phyloP scores from a whole-genome alignment of 2,888 invertebrate species.

The Lasiommata megera region DNA sequence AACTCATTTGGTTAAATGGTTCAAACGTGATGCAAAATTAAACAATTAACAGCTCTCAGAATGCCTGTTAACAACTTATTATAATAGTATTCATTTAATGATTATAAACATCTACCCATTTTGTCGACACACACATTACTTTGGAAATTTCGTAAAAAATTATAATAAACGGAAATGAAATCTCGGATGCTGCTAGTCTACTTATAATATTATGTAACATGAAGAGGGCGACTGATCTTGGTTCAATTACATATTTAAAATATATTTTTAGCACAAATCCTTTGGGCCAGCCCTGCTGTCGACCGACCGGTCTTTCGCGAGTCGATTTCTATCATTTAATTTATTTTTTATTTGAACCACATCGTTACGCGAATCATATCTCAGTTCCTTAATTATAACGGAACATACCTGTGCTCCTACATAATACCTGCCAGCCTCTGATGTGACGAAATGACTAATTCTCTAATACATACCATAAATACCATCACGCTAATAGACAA shows the following conservation, averaged over 20 bases:
- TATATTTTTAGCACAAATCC: not conserved
- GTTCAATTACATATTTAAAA: too few relatives aligned
- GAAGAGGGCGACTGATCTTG: too few relatives aligned
- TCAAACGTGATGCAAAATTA: constrained; percentile 18
- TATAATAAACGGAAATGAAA: too few relatives aligned
- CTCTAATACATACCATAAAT: too few relatives aligned
- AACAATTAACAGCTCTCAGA: constrained; percentile 18
- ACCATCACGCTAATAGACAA: not conserved
- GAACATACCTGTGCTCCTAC: constrained; percentile 3
- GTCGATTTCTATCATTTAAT: constrained; percentile 36
- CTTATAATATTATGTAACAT: too few relatives aligned
- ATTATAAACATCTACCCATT: too few relatives aligned
- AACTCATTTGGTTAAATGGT: constrained; percentile 11
- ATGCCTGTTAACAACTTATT: not conserved
- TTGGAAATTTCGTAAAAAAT: too few relatives aligned
- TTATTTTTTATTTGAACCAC: constrained; percentile 31
- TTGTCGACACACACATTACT: too few relatives aligned
- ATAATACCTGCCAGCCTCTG: not conserved
- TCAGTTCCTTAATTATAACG: constrained; percentile 17
- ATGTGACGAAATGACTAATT: constrained; percentile 6
- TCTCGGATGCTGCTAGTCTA: too few relatives aligned
- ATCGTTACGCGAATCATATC: constrained; percentile 30
- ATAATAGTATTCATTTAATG: not conserved
- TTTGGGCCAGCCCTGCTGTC: constrained; percentile 2
- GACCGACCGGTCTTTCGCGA: constrained; percentile 21